Percentiles rank a stretch among this genome's conserved stretches.
Conservation (phyloP, 2,797 vertebrate genomes). For the Taeniopygia guttata region DNA sequence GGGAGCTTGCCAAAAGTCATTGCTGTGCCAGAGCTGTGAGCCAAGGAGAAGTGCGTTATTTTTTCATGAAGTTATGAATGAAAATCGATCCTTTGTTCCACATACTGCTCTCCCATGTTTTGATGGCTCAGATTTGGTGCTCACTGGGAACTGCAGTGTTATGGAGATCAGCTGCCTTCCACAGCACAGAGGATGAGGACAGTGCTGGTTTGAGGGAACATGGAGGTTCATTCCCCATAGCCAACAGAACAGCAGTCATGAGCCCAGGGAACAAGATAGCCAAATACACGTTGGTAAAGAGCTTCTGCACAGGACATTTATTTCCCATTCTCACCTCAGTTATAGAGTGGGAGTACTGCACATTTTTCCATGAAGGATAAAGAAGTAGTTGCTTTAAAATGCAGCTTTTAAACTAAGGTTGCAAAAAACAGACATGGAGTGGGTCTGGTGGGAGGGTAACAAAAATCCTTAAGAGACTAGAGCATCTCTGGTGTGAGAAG, state of each 20-base stretch:
- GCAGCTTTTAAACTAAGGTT: background rate
- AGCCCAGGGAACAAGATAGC: background rate
- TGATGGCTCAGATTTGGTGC: accelerated
- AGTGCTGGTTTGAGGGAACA: background rate
- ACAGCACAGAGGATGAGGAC: accelerated
- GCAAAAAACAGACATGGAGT: background rate
- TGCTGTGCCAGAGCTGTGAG: background rate
- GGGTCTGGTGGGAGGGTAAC: background rate
- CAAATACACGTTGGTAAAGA: background rate
- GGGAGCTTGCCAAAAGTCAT: background rate
- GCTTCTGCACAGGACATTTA: background rate
- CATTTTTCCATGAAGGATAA: background rate
- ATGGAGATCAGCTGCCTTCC: background rate
- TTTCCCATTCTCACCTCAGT: background rate
- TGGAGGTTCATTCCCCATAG: background rate
- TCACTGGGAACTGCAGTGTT: background rate
- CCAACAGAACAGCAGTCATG: background rate
- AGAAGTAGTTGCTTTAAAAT: background rate
- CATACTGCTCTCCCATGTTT: background rate
- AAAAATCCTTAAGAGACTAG: background rate
- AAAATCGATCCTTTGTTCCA: background rate
- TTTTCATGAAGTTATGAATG: background rate
- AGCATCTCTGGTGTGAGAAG: background rate
- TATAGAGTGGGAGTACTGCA: accelerated
- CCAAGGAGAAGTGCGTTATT: background rate